phyloP scores from a whole-genome alignment of 2,113 vertebrate species.

The Pseudorectes ferrugineus region DNA sequence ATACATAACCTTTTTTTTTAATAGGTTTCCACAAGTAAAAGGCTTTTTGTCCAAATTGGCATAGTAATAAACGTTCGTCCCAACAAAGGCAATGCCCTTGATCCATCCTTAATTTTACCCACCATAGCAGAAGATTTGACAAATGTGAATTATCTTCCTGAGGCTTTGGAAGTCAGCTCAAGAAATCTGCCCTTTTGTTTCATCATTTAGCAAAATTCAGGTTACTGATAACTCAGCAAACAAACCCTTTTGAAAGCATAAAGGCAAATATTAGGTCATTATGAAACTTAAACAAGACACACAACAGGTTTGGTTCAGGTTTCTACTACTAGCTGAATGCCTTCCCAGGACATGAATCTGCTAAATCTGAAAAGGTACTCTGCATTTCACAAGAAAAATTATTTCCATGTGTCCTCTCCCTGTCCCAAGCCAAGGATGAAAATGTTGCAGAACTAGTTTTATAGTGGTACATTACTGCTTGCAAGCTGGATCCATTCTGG shows the following conservation, averaged over 20 bases:
- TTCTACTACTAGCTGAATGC: background rate
- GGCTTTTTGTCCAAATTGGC: background rate
- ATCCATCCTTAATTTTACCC: background rate
- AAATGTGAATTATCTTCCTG: background rate
- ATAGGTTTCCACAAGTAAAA: background rate
- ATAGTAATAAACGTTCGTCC: background rate
- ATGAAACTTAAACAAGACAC: background rate
- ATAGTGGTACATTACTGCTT: background rate
- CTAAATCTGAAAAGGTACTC: background rate
- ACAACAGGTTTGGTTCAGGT: background rate
- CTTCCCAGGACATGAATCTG: background rate
- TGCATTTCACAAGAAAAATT: background rate
- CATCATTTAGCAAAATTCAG: background rate
- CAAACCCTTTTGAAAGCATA: background rate
- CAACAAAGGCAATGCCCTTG: background rate
- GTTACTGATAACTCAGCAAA: background rate
- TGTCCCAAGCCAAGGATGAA: background rate
- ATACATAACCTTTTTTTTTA: rapidly evolving
- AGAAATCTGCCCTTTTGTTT: background rate
- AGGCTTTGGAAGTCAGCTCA: background rate
- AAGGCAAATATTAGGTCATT: background rate
- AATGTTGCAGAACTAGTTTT: background rate
- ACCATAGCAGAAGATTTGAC: background rate
- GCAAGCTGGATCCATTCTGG: background rate
- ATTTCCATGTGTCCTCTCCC: background rate